A percentile compares a stretch with the other conserved stretches of the same genome.
Conservation (phyloP, 2,888 invertebrate species). For the Cephus rjabovi region DNA sequence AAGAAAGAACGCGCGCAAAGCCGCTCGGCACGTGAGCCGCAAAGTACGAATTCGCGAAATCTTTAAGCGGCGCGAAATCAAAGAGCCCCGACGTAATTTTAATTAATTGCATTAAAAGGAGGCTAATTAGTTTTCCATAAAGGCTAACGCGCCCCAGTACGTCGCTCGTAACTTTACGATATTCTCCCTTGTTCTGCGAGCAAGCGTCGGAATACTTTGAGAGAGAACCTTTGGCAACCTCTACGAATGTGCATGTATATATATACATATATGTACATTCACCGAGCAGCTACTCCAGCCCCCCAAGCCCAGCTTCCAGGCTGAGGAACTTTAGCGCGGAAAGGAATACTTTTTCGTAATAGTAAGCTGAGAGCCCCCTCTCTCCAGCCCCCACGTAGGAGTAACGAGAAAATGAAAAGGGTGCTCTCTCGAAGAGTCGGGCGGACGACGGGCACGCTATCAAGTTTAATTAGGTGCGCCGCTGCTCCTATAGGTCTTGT, state of each 20-base stretch:
- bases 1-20: background rate
- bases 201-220: background rate
- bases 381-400: too few species aligned
- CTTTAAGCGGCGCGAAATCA: slow-evolving; percentile 42
- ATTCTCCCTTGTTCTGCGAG: background rate
- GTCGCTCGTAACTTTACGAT: background rate
- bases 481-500: slow-evolving; percentile 10
- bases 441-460: background rate
- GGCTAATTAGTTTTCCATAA: slow-evolving; percentile 44
- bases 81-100: slow-evolving; percentile 36
- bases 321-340: too few species aligned
- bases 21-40: too few species aligned
- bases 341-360: too few species aligned
- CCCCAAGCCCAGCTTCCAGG: background rate
- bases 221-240: slow-evolving; percentile 1
- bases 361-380: too few species aligned
- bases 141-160: background rate
- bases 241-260: background rate
- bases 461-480: slow-evolving; percentile 5
- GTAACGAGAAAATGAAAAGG: background rate
- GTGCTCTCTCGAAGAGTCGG: background rate
- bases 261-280: slow-evolving; percentile 20
- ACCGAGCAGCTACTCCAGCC: slow-evolving; percentile 36
- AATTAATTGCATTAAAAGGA: slow-evolving; percentile 48
- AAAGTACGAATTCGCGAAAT: slow-evolving; percentile 25